These are phyloP conservation scores for Oophaga pumilio DNA, from an alignment of 2,113 vertebrate species.

Conservation along the genomic window DNA sequence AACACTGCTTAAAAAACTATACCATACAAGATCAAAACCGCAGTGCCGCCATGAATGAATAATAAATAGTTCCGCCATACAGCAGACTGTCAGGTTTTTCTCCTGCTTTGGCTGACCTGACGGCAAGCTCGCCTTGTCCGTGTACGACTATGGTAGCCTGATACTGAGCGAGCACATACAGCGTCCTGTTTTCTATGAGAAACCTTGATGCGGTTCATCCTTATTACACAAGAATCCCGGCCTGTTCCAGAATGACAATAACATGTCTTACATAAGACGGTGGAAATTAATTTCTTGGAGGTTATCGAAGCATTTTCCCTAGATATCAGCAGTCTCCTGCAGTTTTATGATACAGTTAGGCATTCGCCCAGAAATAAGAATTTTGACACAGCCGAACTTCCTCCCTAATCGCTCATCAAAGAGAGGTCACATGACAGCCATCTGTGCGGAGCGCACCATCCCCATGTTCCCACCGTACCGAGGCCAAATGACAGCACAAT, in stretches of 20 bases:
- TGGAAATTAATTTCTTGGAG: conserved; percentile 20
- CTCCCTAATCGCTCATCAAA: conserved; percentile 33
- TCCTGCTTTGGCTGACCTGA: neutral
- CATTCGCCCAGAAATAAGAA: conserved; percentile 11
- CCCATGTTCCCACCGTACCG: conserved; percentile 8
- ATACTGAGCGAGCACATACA: neutral
- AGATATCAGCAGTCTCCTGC: conserved; percentile 10
- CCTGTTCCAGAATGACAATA: conserved; percentile 1
- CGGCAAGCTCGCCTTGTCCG: no score
- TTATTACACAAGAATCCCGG: neutral
- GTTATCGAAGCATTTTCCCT: conserved; percentile 18
- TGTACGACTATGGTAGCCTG: neutral
- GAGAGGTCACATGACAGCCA: conserved; percentile 24
- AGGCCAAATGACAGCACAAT: conserved; percentile 26
- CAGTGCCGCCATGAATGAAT: neutral
- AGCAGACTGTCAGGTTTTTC: neutral
- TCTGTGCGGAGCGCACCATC: conserved; percentile 9
- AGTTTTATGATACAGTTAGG: neutral
- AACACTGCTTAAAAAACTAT: neutral
- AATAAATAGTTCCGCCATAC: neutral
- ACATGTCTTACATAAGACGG: neutral
- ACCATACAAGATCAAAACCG: neutral
- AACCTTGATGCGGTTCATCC: neutral
- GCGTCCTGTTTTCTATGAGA: neutral
- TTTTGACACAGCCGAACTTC: neutral